These are phyloP conservation scores for Lytechinus pictus DNA, from an alignment of 35 echinoderm and acorn worm species.

Conservation along the genomic window DNA sequence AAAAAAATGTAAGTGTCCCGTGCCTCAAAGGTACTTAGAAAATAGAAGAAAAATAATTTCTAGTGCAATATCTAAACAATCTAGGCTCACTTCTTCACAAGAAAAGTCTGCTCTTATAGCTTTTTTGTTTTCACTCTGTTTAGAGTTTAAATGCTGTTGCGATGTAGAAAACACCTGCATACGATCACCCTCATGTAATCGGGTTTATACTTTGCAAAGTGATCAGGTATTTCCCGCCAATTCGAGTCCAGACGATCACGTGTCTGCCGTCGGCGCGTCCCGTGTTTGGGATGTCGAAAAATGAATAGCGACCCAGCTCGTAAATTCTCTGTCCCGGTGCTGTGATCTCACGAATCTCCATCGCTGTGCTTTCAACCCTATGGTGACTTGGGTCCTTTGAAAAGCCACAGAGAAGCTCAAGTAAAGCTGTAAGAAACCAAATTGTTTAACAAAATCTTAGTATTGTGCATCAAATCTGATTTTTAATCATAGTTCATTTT, in stretches of 20 bases:
- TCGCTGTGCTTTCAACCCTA: constrained; percentile 34
- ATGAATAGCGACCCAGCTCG: constrained; percentile 32
- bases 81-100: background rate
- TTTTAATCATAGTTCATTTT: too few species aligned
- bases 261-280: constrained; percentile 44
- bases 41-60: background rate
- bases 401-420: constrained; percentile 16
- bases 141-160: background rate
- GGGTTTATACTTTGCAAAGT: constrained; percentile 43
- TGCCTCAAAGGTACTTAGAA: background rate
- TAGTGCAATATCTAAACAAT: background rate
- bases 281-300: constrained; percentile 38
- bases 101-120: background rate
- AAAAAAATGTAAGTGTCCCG: background rate
- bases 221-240: constrained; percentile 45
- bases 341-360: constrained; percentile 44
- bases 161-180: background rate
- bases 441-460: too few species aligned
- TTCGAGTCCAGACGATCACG: constrained; percentile 22
- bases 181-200: background rate
- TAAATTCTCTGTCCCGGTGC: constrained; percentile 52
- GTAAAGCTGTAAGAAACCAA: background rate
- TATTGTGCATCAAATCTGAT: too few species aligned
- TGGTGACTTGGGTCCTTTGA: constrained; percentile 35
- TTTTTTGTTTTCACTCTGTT: background rate